These are phyloP conservation scores for Pogonus chalceus DNA, from an alignment of 1,140 invertebrate species.

Conservation along the genomic window DNA sequence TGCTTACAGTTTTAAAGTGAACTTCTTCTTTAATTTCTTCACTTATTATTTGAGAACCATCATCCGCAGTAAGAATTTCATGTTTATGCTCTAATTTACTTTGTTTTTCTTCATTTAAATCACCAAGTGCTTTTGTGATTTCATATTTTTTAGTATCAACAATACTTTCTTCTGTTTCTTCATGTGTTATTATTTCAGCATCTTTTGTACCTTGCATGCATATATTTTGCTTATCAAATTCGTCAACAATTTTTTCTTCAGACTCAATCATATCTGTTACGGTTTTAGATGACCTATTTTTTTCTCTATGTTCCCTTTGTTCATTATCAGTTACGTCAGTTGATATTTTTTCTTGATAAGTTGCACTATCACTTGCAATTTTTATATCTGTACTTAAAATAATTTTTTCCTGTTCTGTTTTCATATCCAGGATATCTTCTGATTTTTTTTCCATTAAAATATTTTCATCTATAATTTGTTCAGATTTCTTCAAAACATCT, in stretches of 20 bases:
- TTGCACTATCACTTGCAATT: conserved; percentile 18
- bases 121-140: conserved; percentile 15
- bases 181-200: conserved; percentile 35
- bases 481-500: neutral
- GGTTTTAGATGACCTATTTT: conserved; percentile 1
- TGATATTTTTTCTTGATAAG: conserved; percentile 23
- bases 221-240: conserved; percentile 12
- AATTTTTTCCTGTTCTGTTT: conserved; percentile 12
- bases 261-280: conserved; percentile 14
- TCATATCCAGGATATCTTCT: conserved; percentile 8
- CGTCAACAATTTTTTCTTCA: conserved; percentile 18
- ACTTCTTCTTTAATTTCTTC: conserved; percentile 26
- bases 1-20: conserved; percentile 1
- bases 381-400: conserved; percentile 20
- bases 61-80: conserved; percentile 35
- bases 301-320: conserved; percentile 8
- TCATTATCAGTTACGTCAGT: conserved; percentile 10
- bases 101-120: conserved; percentile 13
- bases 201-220: conserved; percentile 8
- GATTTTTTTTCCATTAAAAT: conserved; percentile 12
- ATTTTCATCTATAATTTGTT: conserved; percentile 14
- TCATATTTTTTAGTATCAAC: conserved; percentile 17
- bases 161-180: conserved; percentile 35
- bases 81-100: conserved; percentile 23
- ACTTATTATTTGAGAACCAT: conserved; percentile 33